Percentiles rank a stretch among this genome's conserved stretches.
These are phyloP conservation scores for Caretta caretta DNA, from an alignment of 2,113 vertebrate species.

Conservation along the genomic window DNA sequence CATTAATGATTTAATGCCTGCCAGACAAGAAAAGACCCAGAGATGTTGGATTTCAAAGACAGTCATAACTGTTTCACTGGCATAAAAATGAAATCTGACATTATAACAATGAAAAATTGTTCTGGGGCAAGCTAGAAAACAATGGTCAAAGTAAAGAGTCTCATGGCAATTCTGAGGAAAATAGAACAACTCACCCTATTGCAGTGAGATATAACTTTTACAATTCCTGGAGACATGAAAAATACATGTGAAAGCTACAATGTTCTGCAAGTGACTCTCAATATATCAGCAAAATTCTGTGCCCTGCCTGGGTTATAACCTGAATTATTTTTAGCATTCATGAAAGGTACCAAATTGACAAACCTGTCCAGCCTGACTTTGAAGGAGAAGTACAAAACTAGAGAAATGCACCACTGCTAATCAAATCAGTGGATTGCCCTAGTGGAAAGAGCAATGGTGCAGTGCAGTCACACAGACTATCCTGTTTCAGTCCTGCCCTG, in stretches of 20 bases:
- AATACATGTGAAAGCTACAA: not conserved
- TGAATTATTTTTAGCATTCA: not conserved
- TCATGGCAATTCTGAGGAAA: slow-evolving; percentile 2
- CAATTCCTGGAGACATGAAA: not conserved
- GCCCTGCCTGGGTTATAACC: not conserved
- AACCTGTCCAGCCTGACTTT: not conserved
- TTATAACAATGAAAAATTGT: slow-evolving; percentile 57
- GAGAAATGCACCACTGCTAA: not conserved
- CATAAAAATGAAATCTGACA: slow-evolving; percentile 67
- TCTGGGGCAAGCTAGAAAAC: slow-evolving; percentile 23
- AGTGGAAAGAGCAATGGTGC: not conserved
- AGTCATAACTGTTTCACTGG: slow-evolving; percentile 35
- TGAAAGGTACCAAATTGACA: not conserved
- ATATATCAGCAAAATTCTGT: not conserved
- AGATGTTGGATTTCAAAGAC: slow-evolving; percentile 63
- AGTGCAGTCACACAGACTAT: not conserved
- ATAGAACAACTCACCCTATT: not conserved
- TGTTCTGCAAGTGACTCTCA: not conserved
- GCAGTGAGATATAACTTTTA: not conserved
- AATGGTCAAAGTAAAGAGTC: slow-evolving; percentile 9
- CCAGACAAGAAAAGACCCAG: slow-evolving; percentile 43
- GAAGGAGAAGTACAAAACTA: not conserved
- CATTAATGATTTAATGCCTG: slow-evolving; percentile 65
- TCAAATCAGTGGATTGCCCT: not conserved
- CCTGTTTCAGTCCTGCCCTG: not conserved